Evolutionary conservation across 2,888 invertebrate species (phyloP).

Genomic region (Ashinkailepas kermadecensis): DNA sequence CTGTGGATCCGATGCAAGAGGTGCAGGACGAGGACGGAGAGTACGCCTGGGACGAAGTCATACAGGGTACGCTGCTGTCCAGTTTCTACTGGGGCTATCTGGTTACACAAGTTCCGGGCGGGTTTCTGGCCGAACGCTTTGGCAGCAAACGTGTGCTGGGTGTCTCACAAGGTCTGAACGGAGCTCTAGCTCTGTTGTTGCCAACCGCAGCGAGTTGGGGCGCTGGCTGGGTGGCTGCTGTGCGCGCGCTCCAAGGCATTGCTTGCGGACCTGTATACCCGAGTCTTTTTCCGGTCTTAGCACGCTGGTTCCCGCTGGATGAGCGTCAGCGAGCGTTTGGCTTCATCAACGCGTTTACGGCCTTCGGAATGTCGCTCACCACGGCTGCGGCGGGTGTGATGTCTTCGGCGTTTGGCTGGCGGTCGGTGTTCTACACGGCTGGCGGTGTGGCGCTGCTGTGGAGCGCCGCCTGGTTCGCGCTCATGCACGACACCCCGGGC

Average conservation of each 20-base stretch:
- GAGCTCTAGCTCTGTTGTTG: neutral
- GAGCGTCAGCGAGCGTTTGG: neutral
- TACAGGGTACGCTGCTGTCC: neutral
- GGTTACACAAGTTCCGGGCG: conserved; percentile 5
- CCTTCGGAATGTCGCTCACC: neutral
- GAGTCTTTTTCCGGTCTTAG: conserved; percentile 6
- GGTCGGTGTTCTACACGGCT: neutral
- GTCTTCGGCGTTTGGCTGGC: neutral
- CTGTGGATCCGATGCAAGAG: no score
- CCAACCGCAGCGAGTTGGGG: neutral
- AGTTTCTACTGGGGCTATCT: conserved; percentile 21
- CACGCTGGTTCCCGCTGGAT: conserved; percentile 20
- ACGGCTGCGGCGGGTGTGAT: neutral
- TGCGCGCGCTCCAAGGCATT: neutral
- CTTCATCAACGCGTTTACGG: neutral
- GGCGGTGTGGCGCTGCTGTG: conserved; percentile 8
- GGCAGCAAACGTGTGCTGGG: conserved; percentile 21
- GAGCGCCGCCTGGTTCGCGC: neutral
- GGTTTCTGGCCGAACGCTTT: neutral
- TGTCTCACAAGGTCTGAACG: neutral
- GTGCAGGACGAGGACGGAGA: neutral
- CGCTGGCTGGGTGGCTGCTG: neutral
- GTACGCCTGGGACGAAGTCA: conserved; percentile 4
- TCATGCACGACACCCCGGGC: neutral
- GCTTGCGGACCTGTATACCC: conserved; percentile 9